These are phyloP conservation scores for Petrocephalus zakoni DNA, from an alignment of 2,113 vertebrate genomes.

Conservation along the genomic window DNA sequence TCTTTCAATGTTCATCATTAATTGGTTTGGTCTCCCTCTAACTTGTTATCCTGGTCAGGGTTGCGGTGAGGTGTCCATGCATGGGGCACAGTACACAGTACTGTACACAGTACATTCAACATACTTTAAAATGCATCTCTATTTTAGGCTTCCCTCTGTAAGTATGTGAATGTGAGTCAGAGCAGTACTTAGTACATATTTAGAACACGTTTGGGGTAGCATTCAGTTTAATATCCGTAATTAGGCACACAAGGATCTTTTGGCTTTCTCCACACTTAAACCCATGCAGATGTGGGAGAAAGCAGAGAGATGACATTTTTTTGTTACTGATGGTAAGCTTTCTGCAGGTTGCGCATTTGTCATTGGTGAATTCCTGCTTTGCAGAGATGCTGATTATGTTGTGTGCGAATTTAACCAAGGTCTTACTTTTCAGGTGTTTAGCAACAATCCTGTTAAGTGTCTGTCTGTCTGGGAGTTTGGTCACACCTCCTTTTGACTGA, in stretches of 20 bases:
- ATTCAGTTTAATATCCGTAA: neutral
- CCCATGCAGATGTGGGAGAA: neutral
- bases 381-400: no score
- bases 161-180: neutral
- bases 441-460: neutral
- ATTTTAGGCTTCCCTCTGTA: no score
- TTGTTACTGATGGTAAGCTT: neutral
- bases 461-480: neutral
- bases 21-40: neutral
- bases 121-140: no score
- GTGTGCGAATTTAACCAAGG: neutral
- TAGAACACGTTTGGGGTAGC: neutral
- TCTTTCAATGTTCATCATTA: neutral
- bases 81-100: neutral
- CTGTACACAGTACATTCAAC: neutral
- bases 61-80: no score
- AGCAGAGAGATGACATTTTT: neutral
- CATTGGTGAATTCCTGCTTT: neutral
- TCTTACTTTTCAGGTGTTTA: neutral
- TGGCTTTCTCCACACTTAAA: neutral
- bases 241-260: neutral
- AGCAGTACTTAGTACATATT: neutral
- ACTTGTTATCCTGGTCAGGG: neutral
- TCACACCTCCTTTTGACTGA: neutral
- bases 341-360: neutral